Evolutionary conservation across 2,888 invertebrate species (phyloP).

Genomic region (Parelbella ahira): DNA sequence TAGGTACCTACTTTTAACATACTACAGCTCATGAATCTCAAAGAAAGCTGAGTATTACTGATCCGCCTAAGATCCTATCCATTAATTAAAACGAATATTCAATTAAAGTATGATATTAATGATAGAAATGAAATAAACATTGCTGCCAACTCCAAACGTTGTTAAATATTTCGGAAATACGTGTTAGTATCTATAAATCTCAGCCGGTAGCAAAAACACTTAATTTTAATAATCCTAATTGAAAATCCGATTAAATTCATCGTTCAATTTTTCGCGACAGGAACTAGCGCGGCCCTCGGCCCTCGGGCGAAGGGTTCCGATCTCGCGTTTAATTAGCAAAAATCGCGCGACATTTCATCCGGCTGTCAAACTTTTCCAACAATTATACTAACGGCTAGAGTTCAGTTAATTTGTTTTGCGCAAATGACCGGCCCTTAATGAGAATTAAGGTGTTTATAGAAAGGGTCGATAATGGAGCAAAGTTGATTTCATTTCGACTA

Average conservation of each 20-base stretch:
- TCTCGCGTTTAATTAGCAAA: slow-evolving; percentile 64
- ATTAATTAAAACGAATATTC: too few species aligned
- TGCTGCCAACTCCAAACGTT: too few species aligned
- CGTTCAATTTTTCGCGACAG: slow-evolving; percentile 8
- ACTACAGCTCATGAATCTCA: too few species aligned
- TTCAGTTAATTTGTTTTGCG: slow-evolving; percentile 70
- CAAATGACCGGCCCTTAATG: slow-evolving; percentile 67
- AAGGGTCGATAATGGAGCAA: slow-evolving; percentile 55
- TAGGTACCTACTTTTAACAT: too few species aligned
- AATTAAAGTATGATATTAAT: too few species aligned
- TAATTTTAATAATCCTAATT: too few species aligned
- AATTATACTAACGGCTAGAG: slow-evolving; percentile 56
- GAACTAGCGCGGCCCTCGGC: slow-evolving; percentile 10
- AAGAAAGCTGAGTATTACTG: too few species aligned
- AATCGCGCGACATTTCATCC: slow-evolving; percentile 76
- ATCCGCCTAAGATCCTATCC: too few species aligned
- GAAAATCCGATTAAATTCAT: slow-evolving; percentile 8
- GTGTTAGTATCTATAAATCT: too few species aligned
- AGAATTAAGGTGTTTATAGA: slow-evolving; percentile 75
- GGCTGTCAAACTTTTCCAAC: slow-evolving; percentile 68
- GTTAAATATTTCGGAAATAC: too few species aligned
- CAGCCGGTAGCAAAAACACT: too few species aligned
- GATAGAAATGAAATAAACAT: too few species aligned
- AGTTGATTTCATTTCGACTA: slow-evolving; percentile 62
- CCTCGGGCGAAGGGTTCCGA: slow-evolving; percentile 22